Percentiles rank a stretch among this genome's conserved stretches.
Conservation (phyloP, 2,888 invertebrate genomes). For the Brachynemurus nebulosus region DNA sequence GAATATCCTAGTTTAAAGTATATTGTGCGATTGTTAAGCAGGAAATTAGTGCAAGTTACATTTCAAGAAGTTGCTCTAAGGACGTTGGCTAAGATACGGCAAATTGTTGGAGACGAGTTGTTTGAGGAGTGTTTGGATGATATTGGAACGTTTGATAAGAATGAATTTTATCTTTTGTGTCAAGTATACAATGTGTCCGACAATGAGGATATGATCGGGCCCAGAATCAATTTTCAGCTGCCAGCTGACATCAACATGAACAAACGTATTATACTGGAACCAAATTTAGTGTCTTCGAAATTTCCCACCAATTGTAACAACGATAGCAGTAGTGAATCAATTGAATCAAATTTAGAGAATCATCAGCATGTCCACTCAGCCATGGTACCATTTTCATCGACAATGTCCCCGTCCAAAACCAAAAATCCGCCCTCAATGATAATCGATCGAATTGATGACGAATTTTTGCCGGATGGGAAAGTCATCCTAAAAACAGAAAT, state of each 20-base stretch:
- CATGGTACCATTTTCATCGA: not conserved
- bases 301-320: not conserved
- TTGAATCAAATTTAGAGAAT: not conserved
- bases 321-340: not conserved
- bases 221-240: conserved; percentile 3
- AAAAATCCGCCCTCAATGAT: no score
- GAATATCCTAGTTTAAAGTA: conserved; percentile 21
- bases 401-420: not conserved
- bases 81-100: conserved; percentile 54
- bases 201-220: not conserved
- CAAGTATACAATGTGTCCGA: conserved; percentile 38
- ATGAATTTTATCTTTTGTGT: conserved; percentile 44
- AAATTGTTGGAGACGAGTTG: conserved; percentile 48
- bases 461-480: conserved; percentile 41
- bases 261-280: not conserved
- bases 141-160: conserved; percentile 33
- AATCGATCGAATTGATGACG: no score
- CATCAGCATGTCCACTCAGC: no score
- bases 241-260: conserved; percentile 9
- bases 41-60: conserved; percentile 33
- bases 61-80: conserved; percentile 51
- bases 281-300: not conserved
- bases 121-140: conserved; percentile 41
- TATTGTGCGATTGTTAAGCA: conserved; percentile 29
- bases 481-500: conserved; percentile 74